Percentiles rank a stretch among this genome's conserved stretches.
These are phyloP conservation scores for Arctocebus calabarensis DNA, from an alignment of 2,797 vertebrate genomes.

Conservation along the genomic window DNA sequence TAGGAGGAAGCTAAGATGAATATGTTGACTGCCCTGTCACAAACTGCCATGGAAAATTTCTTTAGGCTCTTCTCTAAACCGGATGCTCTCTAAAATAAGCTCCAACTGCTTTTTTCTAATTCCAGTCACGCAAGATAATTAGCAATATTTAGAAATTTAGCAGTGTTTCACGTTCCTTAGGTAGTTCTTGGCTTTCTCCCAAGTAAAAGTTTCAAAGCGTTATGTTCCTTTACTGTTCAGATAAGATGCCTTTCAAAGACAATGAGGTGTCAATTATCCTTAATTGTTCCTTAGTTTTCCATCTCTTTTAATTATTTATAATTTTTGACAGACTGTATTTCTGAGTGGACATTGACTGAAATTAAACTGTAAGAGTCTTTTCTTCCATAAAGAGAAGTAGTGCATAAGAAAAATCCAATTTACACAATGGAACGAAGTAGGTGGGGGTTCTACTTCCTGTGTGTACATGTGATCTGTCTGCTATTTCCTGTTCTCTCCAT, in stretches of 20 bases:
- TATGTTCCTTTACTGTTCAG: slow-evolving; percentile 22
- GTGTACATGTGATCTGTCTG: neutral
- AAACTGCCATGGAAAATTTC: neutral
- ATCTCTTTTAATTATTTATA: slow-evolving; percentile 47
- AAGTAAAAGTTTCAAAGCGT: slow-evolving; percentile 18
- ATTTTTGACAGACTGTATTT: slow-evolving; percentile 30
- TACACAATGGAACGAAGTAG: neutral
- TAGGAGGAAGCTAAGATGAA: neutral
- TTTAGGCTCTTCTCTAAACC: neutral
- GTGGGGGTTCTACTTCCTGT: neutral
- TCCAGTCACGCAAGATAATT: slow-evolving; percentile 61
- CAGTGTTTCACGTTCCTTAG: neutral
- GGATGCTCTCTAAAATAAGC: neutral
- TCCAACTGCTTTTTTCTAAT: neutral
- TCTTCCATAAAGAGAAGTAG: neutral
- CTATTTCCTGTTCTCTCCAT: neutral
- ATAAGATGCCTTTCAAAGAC: slow-evolving; percentile 55
- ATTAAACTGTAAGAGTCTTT: neutral
- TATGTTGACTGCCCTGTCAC: neutral
- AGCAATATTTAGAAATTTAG: slow-evolving; percentile 56
- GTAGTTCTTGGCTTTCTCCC: slow-evolving; percentile 37
- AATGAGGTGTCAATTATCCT: slow-evolving; percentile 52
- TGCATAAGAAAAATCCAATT: slow-evolving; percentile 37
- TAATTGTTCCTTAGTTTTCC: slow-evolving; percentile 63
- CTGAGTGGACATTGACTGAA: neutral